Evolutionary conservation across 2,113 vertebrate genomes (phyloP).

Genomic region (Ailuropoda melanoleuca): DNA sequence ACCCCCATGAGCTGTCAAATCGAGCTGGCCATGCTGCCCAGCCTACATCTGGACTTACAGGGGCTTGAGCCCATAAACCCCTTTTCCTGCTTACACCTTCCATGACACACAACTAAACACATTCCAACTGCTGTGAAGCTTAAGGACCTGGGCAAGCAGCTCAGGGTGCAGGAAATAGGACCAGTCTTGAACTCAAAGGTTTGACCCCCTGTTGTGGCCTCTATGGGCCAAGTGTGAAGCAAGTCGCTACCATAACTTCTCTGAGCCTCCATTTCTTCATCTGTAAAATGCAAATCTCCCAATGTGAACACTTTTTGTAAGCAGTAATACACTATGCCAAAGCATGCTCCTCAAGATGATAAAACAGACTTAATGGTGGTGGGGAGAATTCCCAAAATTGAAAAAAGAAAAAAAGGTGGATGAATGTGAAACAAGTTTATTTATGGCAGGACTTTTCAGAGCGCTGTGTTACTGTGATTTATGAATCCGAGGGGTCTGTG

Average conservation of each 20-base stretch:
- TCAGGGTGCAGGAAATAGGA: not conserved
- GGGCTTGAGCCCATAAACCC: not conserved
- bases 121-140: not conserved
- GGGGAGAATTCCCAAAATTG: not conserved
- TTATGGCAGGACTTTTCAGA: not conserved
- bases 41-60: not conserved
- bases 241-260: not conserved
- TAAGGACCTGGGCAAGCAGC: not conserved
- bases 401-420: not conserved
- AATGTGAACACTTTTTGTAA: not conserved
- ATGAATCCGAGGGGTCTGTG: not conserved
- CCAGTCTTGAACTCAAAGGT: not conserved
- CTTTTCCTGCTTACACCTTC: not conserved
- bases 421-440: not conserved
- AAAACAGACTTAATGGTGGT: not conserved
- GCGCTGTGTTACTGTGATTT: not conserved
- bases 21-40: not conserved
- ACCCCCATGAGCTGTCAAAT: not conserved
- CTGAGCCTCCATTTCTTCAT: not conserved
- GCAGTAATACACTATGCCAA: not conserved
- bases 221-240: not conserved
- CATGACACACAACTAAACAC: not conserved
- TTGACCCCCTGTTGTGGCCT: not conserved
- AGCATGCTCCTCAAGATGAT: not conserved
- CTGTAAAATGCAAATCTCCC: not conserved